These are phyloP conservation scores for Lordiphosa clarofinis DNA, from an alignment of 1,140 invertebrate genomes.

Conservation along the genomic window DNA sequence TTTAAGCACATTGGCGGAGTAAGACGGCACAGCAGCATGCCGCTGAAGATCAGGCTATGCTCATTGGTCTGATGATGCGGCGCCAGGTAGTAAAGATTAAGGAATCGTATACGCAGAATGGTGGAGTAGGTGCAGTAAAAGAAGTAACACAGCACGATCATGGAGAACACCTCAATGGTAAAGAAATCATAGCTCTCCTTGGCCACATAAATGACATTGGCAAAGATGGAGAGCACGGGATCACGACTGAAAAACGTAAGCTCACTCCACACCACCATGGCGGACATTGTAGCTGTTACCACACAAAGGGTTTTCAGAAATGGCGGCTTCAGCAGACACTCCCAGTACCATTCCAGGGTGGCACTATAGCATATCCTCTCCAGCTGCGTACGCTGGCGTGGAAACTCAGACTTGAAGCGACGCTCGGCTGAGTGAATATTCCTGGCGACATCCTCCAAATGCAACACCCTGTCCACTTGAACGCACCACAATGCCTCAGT, in stretches of 20 bases:
- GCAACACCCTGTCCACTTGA: conserved; percentile 89
- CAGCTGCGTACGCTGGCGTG: conserved; percentile 81
- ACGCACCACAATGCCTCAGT: conserved; percentile 96
- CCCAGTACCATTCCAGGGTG: conserved; percentile 96
- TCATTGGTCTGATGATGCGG: conserved; percentile 99
- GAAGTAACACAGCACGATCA: conserved; percentile 94
- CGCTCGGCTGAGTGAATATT: conserved; percentile 89
- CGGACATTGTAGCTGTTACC: conserved; percentile 88
- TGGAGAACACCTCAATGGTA: conserved; percentile 95
- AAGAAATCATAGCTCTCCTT: conserved; percentile 94
- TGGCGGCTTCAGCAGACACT: conserved; percentile 89
- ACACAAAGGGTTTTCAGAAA: conserved; percentile 88
- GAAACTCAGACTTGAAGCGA: conserved; percentile 89
- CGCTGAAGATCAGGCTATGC: conserved; percentile 98
- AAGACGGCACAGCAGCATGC: conserved; percentile 97
- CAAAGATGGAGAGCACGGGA: conserved; percentile 97
- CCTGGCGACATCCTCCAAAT: conserved; percentile 92
- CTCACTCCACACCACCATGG: conserved; percentile 98
- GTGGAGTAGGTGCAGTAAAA: conserved; percentile 99
- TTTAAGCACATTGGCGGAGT: conserved; percentile 99
- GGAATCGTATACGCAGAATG: conserved; percentile 95
- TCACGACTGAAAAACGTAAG: conserved; percentile 96
- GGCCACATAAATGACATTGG: conserved; percentile 92
- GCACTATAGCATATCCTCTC: conserved; percentile 84
- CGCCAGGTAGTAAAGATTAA: conserved; percentile 98